Conservation (phyloP, 2,113 vertebrate genomes). For the Solenodon paradoxus region DNA sequence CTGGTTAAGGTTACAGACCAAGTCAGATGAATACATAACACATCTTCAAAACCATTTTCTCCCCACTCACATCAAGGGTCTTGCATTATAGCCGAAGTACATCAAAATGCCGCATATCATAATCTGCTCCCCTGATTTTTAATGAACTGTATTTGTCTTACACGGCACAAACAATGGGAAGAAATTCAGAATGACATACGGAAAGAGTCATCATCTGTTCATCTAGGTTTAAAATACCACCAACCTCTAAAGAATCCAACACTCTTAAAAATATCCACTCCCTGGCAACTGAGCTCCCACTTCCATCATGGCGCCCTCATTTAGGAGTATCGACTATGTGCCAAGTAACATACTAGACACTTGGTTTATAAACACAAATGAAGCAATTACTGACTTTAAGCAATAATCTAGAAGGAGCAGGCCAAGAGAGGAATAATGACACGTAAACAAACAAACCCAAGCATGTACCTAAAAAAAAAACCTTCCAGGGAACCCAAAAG, state of each 20-base stretch:
- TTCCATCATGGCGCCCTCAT: not conserved
- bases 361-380: not conserved
- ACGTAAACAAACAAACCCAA: not conserved
- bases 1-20: not conserved
- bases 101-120: not conserved
- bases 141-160: constrained; percentile 8
- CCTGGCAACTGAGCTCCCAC: not conserved
- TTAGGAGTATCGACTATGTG: not conserved
- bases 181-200: constrained; percentile 17
- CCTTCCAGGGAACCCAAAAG: not conserved
- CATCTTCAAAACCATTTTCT: not conserved
- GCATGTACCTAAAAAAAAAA: not conserved
- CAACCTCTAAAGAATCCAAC: not conserved
- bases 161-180: not conserved
- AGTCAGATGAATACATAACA: not conserved
- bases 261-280: not conserved
- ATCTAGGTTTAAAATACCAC: constrained; percentile 25
- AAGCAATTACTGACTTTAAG: not conserved
- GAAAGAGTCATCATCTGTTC: constrained; percentile 53
- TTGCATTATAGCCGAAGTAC: not conserved
- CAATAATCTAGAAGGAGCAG: not conserved
- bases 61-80: not conserved
- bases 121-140: not conserved
- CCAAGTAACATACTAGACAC: not conserved
- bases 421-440: not conserved